Percentiles rank a stretch among this genome's conserved stretches.
These are phyloP conservation scores for Zaprionus nigranus DNA, from an alignment of 1,140 invertebrate genomes.

Conservation along the genomic window DNA sequence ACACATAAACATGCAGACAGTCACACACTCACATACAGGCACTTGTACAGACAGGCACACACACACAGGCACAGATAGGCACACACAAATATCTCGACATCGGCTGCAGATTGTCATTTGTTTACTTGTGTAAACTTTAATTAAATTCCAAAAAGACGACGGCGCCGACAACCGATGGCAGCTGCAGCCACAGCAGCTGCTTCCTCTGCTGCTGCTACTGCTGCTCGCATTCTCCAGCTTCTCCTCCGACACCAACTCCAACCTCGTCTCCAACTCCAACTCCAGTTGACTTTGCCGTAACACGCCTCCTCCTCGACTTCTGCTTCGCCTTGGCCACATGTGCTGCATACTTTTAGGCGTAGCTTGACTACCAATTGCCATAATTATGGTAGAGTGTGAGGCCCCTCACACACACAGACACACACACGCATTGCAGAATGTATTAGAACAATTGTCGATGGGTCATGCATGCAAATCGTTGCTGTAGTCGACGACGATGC, in stretches of 20 bases:
- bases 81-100: conserved; percentile 46
- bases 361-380: conserved; percentile 74
- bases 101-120: conserved; percentile 78
- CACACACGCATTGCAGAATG: conserved; percentile 26
- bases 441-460: conserved; percentile 77
- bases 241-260: neutral
- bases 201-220: conserved; percentile 36
- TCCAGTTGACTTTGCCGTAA: neutral
- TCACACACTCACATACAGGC: conserved; percentile 17
- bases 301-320: neutral
- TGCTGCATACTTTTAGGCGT: conserved; percentile 65
- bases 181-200: conserved; percentile 61
- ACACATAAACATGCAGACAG: conserved; percentile 25
- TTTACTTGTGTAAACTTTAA: conserved; percentile 82
- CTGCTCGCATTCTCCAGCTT: conserved; percentile 29
- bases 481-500: conserved; percentile 24
- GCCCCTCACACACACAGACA: conserved; percentile 10
- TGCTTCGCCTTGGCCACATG: conserved; percentile 5
- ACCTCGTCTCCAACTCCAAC: neutral
- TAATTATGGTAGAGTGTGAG: conserved; percentile 62
- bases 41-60: conserved; percentile 21
- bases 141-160: conserved; percentile 80
- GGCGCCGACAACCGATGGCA: conserved; percentile 56
- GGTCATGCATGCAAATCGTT: conserved; percentile 65
- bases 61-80: conserved; percentile 41